Percentiles rank a stretch among this genome's conserved stretches.
These are phyloP conservation scores for Scolopax mira DNA, from an alignment of 2,113 vertebrate genomes.

Conservation along the genomic window DNA sequence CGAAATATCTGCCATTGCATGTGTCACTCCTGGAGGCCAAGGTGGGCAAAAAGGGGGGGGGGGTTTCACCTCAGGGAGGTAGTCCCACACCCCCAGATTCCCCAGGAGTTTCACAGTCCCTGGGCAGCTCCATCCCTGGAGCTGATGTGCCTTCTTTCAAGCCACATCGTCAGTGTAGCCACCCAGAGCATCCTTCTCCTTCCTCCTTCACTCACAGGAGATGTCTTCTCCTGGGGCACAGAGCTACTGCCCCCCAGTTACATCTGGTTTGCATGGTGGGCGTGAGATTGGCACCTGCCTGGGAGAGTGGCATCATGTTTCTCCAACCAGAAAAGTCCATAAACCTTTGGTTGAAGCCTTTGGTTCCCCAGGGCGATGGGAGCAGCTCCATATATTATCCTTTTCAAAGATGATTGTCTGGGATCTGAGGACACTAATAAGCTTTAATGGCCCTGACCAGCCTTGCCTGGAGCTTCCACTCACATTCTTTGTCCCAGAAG, in stretches of 20 bases:
- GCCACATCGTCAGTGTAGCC: rapidly evolving
- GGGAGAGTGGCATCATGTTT: rapidly evolving
- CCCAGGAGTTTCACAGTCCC: rapidly evolving
- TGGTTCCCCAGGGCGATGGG: background rate
- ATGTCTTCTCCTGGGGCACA: background rate
- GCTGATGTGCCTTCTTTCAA: background rate
- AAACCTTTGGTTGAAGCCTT: background rate
- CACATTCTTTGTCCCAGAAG: background rate
- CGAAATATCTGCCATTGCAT: rapidly evolving
- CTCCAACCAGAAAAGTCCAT: background rate
- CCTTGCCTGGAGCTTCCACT: background rate
- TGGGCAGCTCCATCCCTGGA: background rate
- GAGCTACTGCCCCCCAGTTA: background rate
- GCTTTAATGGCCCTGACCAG: background rate
- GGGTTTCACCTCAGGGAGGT: background rate
- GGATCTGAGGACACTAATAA: background rate
- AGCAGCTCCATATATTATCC: background rate
- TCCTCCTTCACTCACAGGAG: background rate
- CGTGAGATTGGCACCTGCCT: rapidly evolving
- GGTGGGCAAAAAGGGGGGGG: background rate
- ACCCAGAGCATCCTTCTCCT: background rate
- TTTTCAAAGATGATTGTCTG: background rate
- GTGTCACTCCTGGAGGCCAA: background rate
- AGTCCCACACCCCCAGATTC: background rate
- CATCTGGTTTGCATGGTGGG: rapidly evolving